Base-by-base conservation (phyloP, 2,888 invertebrate genomes). In the Leucozona laternaria region DNA sequence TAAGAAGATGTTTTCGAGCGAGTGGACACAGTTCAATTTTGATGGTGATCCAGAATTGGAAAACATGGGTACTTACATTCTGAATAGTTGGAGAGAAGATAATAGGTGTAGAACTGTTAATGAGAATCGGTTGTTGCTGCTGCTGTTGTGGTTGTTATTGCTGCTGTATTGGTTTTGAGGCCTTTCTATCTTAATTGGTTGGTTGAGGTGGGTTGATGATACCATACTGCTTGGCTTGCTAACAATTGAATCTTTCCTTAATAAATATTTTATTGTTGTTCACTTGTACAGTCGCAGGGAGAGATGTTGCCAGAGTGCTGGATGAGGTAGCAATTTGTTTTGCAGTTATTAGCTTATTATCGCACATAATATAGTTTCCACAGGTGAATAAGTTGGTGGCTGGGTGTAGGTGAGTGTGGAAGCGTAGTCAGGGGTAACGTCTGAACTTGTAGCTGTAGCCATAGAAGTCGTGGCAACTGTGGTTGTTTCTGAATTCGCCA, bases 371-470 rank as follows among this genome's bases (percentile, higher is more conserved):
- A n/a, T n/a, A 4, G 84, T 88, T 34, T 88, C 85, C 4, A 79
- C 90, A 53, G 88, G 91, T 2, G 93, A 91, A n/a, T n/a, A n/a
- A 1, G 93, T 92, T 11, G 91, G 90, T 13, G 94, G 93, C 76
- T 95, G 94, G 0, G 95, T 94, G 6, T 96, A 94, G 7, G 95
- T 94, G 34, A 97, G 93, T 13, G 97, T 97, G 72, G 96, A 96
- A 11, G 97, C 97, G 91, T 97, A 97, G 91, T 97, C 97, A 0
- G 97, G 97, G 7, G 97, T 96, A 22, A 93, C 91, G 20, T 93
- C 91, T 15, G 91, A 89, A 15, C 92, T 91, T 34, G 91, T 90
- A 25, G 92, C 91, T 34, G 92, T 88, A 77, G 92, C 89, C 4
- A 89, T 83, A 0, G 93, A 89, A 10, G 90, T 88, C 7, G 91